Percentiles rank a stretch among this genome's conserved stretches.
Conservation (phyloP, 2,113 vertebrate species). For the Tor tambroides region DNA sequence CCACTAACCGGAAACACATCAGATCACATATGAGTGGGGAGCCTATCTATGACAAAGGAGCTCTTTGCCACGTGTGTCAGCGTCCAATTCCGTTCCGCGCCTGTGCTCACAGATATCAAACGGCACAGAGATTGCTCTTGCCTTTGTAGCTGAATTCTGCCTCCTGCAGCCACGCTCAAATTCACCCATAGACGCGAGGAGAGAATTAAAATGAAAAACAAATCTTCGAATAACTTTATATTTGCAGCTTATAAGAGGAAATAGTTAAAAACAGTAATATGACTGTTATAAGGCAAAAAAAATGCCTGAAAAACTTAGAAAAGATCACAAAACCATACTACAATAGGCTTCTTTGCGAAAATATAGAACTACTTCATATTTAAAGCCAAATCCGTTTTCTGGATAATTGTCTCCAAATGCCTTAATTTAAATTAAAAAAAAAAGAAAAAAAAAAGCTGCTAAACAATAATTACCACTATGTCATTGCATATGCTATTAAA, state of each 20-base stretch:
- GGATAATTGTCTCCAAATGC: background rate
- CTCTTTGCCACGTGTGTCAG: constrained; percentile 73
- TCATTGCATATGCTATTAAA: background rate
- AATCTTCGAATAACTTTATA: background rate
- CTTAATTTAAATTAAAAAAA: background rate
- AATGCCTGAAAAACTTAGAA: no score
- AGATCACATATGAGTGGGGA: constrained; percentile 74
- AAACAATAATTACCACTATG: no score
- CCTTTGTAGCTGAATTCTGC: background rate
- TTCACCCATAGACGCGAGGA: background rate
- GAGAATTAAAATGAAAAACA: background rate
- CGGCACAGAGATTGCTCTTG: background rate
- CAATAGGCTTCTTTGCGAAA: background rate
- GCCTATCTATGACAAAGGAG: constrained; percentile 77
- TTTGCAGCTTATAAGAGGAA: background rate
- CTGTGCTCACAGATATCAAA: background rate
- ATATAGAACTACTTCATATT: background rate
- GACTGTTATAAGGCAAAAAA: no score
- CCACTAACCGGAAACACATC: constrained; percentile 79
- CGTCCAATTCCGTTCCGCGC: constrained; percentile 75
- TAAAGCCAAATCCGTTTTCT: background rate
- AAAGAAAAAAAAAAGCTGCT: no score
- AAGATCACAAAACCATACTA: background rate
- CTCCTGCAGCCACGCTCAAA: background rate
- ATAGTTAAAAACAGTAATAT: background rate